Conservation (phyloP, 1,140 invertebrate species). For the Drosophila equinoxialis region DNA sequence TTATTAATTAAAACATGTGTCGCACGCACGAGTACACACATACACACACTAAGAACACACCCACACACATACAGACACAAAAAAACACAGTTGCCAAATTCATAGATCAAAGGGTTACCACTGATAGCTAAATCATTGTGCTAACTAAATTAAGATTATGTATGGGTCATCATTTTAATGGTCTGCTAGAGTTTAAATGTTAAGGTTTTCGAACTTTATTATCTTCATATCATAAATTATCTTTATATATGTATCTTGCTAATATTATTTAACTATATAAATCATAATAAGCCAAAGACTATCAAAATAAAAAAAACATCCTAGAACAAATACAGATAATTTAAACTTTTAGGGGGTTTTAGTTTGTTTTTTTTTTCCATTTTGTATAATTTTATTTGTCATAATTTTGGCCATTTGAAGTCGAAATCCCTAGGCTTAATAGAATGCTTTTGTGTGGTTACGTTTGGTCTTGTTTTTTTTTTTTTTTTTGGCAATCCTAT, state of each 20-base stretch:
- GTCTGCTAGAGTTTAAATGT: too few species aligned
- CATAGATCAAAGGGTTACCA: background rate
- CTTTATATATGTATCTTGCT: too few species aligned
- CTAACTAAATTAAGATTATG: too few species aligned
- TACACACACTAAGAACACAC: slow-evolving; percentile 10
- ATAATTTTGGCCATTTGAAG: background rate
- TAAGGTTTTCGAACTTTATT: too few species aligned
- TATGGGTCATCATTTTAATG: too few species aligned
- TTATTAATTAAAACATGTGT: slow-evolving; percentile 80
- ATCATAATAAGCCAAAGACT: too few species aligned
- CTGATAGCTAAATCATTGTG: too few species aligned
- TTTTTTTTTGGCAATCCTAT: slow-evolving; percentile 7
- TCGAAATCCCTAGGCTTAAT: slow-evolving; percentile 14
- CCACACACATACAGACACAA: background rate
- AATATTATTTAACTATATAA: too few species aligned
- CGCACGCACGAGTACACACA: slow-evolving; percentile 52
- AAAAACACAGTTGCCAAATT: too few species aligned
- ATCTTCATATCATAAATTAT: too few species aligned
- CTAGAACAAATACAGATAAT: background rate
- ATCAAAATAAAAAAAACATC: too few species aligned
- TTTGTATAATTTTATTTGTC: slow-evolving; percentile 8
- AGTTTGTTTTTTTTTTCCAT: background rate
- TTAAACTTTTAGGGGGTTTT: background rate
- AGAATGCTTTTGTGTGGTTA: background rate
- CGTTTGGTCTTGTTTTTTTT: background rate